These are phyloP conservation scores for Chauna torquata DNA, from an alignment of 2,113 vertebrate genomes.

Conservation along the genomic window DNA sequence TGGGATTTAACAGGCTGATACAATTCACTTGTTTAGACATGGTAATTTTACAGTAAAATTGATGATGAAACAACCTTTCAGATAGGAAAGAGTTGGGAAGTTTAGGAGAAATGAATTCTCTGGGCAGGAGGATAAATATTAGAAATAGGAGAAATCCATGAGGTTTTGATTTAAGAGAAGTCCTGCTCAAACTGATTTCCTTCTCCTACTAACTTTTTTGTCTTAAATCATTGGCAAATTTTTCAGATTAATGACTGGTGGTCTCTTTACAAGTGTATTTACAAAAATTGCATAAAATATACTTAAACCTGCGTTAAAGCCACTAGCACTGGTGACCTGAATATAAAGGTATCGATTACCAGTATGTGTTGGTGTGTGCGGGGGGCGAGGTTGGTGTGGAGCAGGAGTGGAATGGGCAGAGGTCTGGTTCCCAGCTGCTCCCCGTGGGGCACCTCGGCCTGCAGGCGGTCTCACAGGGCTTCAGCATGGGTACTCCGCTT, in stretches of 20 bases:
- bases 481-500: not conserved
- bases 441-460: not conserved
- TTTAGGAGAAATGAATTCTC: not conserved
- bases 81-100: not conserved
- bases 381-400: not conserved
- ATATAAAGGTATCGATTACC: not conserved
- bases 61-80: not conserved
- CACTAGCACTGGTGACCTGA: not conserved
- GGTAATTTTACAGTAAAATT: not conserved
- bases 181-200: not conserved
- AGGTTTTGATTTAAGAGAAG: not conserved
- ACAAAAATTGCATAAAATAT: not conserved
- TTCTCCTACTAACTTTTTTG: not conserved
- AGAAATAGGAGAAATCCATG: not conserved
- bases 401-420: accelerated
- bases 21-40: not conserved
- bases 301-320: not conserved
- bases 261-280: not conserved
- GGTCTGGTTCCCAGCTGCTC: not conserved
- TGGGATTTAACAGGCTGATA: not conserved
- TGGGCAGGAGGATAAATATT: not conserved
- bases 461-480: not conserved
- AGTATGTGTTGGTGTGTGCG: not conserved
- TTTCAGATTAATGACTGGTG: not conserved
- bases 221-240: not conserved